Evolutionary conservation across 2,888 invertebrate species (phyloP).

Genomic region (Colostygia pectinataria): DNA sequence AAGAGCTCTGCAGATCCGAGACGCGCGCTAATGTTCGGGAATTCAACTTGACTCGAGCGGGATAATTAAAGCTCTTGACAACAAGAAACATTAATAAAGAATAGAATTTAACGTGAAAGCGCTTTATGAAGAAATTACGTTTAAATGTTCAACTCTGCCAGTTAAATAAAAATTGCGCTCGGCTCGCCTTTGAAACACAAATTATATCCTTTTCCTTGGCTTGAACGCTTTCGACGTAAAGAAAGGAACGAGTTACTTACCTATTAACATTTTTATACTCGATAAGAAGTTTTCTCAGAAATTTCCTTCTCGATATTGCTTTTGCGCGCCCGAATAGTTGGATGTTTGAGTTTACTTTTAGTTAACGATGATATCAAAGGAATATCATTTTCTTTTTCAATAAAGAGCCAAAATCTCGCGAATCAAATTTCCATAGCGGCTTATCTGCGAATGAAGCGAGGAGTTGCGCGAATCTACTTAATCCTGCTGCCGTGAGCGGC

Average conservation of each 20-base stretch:
- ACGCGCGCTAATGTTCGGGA: conserved; percentile 19
- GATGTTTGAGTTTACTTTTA: conserved; percentile 30
- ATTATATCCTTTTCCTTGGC: conserved; percentile 37
- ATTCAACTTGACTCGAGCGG: conserved; percentile 17
- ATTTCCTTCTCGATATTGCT: conserved; percentile 31
- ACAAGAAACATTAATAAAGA: conserved; percentile 29
- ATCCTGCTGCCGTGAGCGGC: conserved; percentile 19
- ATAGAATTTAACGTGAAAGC: conserved; percentile 25
- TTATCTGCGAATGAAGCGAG: conserved; percentile 35
- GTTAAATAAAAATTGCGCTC: conserved; percentile 33
- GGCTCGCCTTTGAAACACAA: conserved; percentile 37
- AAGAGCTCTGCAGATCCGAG: conserved; percentile 24
- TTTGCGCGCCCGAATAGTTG: conserved; percentile 30
- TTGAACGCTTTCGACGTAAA: conserved; percentile 35
- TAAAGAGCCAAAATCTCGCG: conserved; percentile 38
- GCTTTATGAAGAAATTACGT: conserved; percentile 28
- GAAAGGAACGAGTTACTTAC: conserved; percentile 31
- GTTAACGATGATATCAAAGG: conserved; percentile 36
- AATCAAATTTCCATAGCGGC: conserved; percentile 42
- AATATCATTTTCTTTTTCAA: conserved; percentile 40
- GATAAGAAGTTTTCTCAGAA: conserved; percentile 27
- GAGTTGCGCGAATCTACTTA: conserved; percentile 23
- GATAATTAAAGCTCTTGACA: conserved; percentile 31
- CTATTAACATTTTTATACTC: conserved; percentile 35
- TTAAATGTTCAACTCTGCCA: conserved; percentile 24